phyloP scores from a whole-genome alignment of 2,797 vertebrate species.

The Lates japonicus region DNA sequence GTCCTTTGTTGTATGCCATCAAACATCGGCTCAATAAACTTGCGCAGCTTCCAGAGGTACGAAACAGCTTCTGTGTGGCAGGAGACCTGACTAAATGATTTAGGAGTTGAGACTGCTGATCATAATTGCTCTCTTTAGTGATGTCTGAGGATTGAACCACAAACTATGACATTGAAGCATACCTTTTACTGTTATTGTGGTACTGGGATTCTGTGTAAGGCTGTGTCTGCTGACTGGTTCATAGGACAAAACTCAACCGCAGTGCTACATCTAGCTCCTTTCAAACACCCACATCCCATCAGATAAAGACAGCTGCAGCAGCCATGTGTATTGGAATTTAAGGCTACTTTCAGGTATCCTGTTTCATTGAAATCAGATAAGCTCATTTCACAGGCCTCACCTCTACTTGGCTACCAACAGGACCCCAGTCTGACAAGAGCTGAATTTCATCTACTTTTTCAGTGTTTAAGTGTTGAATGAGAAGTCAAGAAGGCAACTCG shows the following conservation, averaged over 20 bases:
- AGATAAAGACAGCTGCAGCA: conserved; percentile 59
- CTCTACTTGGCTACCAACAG: conserved; percentile 66
- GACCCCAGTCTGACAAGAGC: conserved; percentile 49
- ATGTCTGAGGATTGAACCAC: conserved; percentile 60
- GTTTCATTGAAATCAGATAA: conserved; percentile 82
- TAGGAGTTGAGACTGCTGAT: conserved; percentile 66
- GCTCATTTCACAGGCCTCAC: conserved; percentile 80
- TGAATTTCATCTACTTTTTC: conserved; percentile 42
- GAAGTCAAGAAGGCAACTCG: conserved; percentile 16
- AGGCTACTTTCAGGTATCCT: conserved; percentile 72
- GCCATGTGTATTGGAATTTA: conserved; percentile 80
- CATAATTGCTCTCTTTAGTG: conserved; percentile 65
- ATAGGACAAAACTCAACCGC: conserved; percentile 27
- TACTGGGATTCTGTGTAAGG: not conserved
- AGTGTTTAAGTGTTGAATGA: conserved; percentile 28
- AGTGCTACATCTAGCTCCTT: conserved; percentile 39
- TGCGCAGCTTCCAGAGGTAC: conserved; percentile 66
- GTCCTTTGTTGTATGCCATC: conserved; percentile 59
- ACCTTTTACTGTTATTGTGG: conserved; percentile 37
- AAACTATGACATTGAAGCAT: conserved; percentile 51
- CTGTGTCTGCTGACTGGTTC: conserved; percentile 42
- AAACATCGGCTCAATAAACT: conserved; percentile 63
- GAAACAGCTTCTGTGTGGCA: conserved; percentile 69
- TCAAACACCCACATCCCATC: conserved; percentile 57
- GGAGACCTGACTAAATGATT: conserved; percentile 75